phyloP scores from a whole-genome alignment of 2,113 vertebrate species.

The Megaceryle maxima region DNA sequence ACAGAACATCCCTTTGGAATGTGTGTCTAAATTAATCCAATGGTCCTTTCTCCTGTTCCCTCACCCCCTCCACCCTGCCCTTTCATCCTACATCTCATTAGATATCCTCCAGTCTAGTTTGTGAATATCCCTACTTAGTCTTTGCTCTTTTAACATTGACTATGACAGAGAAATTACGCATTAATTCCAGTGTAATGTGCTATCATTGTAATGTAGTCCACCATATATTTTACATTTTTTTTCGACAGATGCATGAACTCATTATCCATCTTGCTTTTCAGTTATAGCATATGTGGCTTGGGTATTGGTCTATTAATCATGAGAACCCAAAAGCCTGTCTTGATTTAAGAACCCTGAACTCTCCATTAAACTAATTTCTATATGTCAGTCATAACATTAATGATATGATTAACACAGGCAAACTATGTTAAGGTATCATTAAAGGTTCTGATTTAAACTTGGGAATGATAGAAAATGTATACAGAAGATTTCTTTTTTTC shows the following conservation, averaged over 20 bases:
- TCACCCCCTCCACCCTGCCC: rapidly evolving
- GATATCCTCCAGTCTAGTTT: neutral
- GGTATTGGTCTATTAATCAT: constrained; percentile 38
- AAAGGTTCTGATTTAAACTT: neutral
- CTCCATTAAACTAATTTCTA: constrained; percentile 47
- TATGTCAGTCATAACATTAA: constrained; percentile 43
- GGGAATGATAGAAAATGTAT: neutral
- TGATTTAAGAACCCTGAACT: constrained; percentile 58
- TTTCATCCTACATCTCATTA: neutral
- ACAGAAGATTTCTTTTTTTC: neutral
- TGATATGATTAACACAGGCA: constrained; percentile 24
- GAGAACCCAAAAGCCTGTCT: constrained; percentile 48
- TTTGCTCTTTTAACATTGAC: neutral
- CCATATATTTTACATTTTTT: constrained; percentile 27
- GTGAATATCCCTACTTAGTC: neutral
- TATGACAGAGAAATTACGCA: neutral
- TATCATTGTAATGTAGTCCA: neutral
- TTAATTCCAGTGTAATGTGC: neutral
- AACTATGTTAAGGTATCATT: neutral
- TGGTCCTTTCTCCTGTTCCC: neutral
- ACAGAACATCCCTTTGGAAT: neutral
- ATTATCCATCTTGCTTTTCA: constrained; percentile 36
- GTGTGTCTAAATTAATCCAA: neutral
- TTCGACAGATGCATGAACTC: neutral
- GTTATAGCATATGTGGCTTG: neutral